phyloP scores from a whole-genome alignment of 2,888 invertebrate species.

The Parnassius orleans region DNA sequence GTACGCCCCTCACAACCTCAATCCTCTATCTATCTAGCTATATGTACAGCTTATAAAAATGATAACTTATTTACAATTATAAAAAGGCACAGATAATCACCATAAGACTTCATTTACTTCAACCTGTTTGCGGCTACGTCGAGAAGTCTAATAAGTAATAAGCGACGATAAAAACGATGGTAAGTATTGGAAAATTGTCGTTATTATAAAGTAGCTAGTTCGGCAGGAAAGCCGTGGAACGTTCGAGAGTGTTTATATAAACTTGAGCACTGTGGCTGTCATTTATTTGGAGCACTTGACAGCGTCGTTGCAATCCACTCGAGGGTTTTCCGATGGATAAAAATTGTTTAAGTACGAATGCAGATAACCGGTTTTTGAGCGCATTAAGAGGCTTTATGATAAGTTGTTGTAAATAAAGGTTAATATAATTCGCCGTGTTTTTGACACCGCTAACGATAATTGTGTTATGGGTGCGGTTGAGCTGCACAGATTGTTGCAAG shows the following conservation, averaged over 20 bases:
- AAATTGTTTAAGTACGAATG: constrained; percentile 11
- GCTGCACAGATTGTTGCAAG: neutral
- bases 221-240: constrained; percentile 62
- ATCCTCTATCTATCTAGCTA: no score
- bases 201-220: constrained; percentile 32
- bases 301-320: constrained; percentile 21
- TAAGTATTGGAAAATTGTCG: constrained; percentile 42
- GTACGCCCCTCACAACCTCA: no score
- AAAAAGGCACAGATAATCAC: constrained; percentile 7
- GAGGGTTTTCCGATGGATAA: constrained; percentile 15
- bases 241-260: constrained; percentile 58
- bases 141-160: constrained; percentile 23
- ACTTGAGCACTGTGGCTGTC: constrained; percentile 33
- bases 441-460: constrained; percentile 14
- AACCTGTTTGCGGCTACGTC: constrained; percentile 9
- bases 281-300: constrained; percentile 27
- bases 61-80: constrained; percentile 18
- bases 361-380: constrained; percentile 19
- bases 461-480: constrained; percentile 11
- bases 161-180: constrained; percentile 33
- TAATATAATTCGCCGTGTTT: constrained; percentile 10
- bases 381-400: constrained; percentile 15
- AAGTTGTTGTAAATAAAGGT: constrained; percentile 20
- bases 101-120: constrained; percentile 8
- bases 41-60: neutral